A percentile compares a stretch with the other conserved stretches of the same genome.
Conservation (phyloP, 2,888 invertebrate genomes). For the Unio delphinus region DNA sequence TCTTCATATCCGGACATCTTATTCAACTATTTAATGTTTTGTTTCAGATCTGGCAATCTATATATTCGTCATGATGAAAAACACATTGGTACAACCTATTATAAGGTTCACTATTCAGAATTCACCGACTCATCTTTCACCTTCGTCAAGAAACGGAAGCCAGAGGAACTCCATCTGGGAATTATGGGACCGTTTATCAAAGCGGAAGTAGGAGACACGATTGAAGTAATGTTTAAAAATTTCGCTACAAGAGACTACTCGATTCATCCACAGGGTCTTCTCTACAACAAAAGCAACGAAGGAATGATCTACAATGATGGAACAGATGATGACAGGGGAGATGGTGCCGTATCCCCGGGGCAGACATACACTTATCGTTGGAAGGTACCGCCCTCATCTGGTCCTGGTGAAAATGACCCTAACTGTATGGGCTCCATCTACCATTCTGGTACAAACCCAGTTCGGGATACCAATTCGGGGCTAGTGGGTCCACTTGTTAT, state of each 20-base stretch:
- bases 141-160: neutral
- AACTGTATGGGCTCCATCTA: constrained; percentile 42
- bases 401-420: constrained; percentile 40
- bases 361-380: constrained; percentile 31
- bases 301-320: constrained; percentile 14
- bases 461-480: constrained; percentile 37
- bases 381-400: constrained; percentile 38
- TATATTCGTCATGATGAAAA: constrained; percentile 20
- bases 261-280: constrained; percentile 22
- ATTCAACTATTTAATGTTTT: no score
- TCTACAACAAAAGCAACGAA: constrained; percentile 28
- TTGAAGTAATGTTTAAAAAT: constrained; percentile 34
- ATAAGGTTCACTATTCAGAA: constrained; percentile 33
- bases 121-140: neutral
- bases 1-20: no score
- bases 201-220: constrained; percentile 52
- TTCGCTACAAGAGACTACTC: constrained; percentile 20
- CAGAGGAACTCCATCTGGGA: constrained; percentile 28
- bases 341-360: constrained; percentile 16
- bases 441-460: constrained; percentile 37
- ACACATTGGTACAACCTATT: constrained; percentile 38
- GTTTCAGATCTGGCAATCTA: no score
- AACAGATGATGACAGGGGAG: neutral
- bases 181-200: constrained; percentile 51
- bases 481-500: constrained; percentile 41